These are phyloP conservation scores for Limanda limanda DNA, from an alignment of 2,113 vertebrate species.

Conservation along the genomic window DNA sequence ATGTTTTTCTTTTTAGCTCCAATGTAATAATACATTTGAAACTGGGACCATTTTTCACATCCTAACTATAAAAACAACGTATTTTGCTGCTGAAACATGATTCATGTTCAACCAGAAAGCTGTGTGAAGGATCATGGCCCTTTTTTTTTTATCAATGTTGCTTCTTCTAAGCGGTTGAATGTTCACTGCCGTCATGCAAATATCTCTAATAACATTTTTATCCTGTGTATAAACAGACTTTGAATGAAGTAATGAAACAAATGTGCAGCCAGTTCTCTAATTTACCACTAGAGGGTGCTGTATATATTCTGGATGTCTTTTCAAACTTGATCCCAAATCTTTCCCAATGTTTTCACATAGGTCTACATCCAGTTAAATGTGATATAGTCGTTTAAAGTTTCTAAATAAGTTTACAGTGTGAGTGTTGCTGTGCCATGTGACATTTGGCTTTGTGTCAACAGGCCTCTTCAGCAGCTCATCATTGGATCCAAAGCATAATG, in stretches of 20 bases:
- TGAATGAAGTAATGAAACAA: background rate
- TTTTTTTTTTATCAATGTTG: background rate
- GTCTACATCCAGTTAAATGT: slow-evolving; percentile 21
- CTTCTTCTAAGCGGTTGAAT: background rate
- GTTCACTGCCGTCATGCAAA: slow-evolving; percentile 9
- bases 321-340: background rate
- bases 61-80: background rate
- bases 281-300: slow-evolving; percentile 50
- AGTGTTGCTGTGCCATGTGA: background rate
- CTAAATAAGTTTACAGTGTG: slow-evolving; percentile 1
- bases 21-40: no score
- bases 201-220: slow-evolving; percentile 10
- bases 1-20: no score
- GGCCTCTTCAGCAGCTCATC: background rate
- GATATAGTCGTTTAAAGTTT: slow-evolving; percentile 18
- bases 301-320: background rate
- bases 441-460: background rate
- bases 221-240: background rate
- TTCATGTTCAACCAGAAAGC: background rate
- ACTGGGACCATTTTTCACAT: background rate
- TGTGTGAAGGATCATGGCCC: background rate
- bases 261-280: background rate
- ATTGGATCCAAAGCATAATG: no score
- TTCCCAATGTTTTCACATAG: slow-evolving; percentile 10
- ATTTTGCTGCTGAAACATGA: background rate